phyloP scores from a whole-genome alignment of 2,888 invertebrate genomes.

The Iselma pallidipennis region DNA sequence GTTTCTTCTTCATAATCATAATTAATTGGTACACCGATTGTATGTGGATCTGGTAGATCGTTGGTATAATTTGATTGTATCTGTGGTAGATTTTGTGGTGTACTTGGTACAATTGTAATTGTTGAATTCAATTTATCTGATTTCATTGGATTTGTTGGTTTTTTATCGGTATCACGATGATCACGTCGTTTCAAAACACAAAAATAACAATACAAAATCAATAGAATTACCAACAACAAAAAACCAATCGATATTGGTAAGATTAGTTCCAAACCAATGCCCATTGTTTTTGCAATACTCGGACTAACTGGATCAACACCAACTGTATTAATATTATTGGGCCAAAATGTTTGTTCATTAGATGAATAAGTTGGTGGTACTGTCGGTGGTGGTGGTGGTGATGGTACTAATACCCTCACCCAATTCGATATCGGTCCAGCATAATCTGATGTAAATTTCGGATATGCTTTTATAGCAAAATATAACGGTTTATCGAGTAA shows the following conservation, averaged over 20 bases:
- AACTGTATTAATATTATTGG: constrained; percentile 45
- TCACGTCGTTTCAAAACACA: constrained; percentile 56
- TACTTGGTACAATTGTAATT: constrained; percentile 57
- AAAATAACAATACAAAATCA: constrained; percentile 58
- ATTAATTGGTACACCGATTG: constrained; percentile 56
- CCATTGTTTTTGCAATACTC: constrained; percentile 51
- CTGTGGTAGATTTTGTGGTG: constrained; percentile 46
- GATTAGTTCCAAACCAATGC: constrained; percentile 57
- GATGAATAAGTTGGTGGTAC: constrained; percentile 51
- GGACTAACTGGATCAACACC: constrained; percentile 51
- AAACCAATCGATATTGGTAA: constrained; percentile 58
- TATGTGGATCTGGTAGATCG: constrained; percentile 54
- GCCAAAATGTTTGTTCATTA: constrained; percentile 52
- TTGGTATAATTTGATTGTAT: constrained; percentile 42
- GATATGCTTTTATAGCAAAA: constrained; percentile 60
- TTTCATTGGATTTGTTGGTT: constrained; percentile 43
- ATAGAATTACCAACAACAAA: constrained; percentile 53
- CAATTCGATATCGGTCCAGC: constrained; percentile 61
- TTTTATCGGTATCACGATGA: constrained; percentile 41
- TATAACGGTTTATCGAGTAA: constrained; percentile 59
- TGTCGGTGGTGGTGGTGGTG: constrained; percentile 59
- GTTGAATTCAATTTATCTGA: constrained; percentile 52
- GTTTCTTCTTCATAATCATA: constrained; percentile 56
- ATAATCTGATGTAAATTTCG: constrained; percentile 48
- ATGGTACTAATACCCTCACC: constrained; percentile 59